Evolutionary conservation across 2,888 invertebrate genomes (phyloP).

Genomic region (Smittia sp.): DNA sequence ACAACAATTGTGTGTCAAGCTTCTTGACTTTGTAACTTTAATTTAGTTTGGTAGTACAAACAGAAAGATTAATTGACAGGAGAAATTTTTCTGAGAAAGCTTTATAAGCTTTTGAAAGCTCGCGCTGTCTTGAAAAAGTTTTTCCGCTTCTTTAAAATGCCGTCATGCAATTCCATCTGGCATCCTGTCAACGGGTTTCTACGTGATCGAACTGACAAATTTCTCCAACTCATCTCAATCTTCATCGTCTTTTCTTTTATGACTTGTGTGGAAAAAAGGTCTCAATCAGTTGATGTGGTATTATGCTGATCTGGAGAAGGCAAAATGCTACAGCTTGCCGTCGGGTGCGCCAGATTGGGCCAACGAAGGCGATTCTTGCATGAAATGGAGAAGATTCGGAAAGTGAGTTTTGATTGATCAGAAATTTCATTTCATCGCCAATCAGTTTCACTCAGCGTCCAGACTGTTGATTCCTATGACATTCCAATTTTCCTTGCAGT

Average conservation of each 20-base stretch:
- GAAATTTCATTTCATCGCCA: slow-evolving; percentile 8
- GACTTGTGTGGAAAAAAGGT: slow-evolving; percentile 55
- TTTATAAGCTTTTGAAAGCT: too few species aligned
- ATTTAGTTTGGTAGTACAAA: too few species aligned
- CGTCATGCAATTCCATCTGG: too few species aligned
- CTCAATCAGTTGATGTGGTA: slow-evolving; percentile 93
- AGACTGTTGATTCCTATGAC: background rate
- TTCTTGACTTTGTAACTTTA: too few species aligned
- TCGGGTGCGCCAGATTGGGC: slow-evolving; percentile 75
- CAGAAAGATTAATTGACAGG: too few species aligned
- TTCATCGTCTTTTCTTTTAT: too few species aligned
- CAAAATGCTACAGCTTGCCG: slow-evolving; percentile 71
- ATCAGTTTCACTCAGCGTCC: slow-evolving; percentile 14
- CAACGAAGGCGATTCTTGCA: slow-evolving; percentile 71
- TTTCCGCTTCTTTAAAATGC: too few species aligned
- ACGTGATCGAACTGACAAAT: slow-evolving; percentile 1
- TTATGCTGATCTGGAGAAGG: slow-evolving; percentile 79
- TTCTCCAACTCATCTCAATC: too few species aligned
- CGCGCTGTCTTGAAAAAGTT: too few species aligned
- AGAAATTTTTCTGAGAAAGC: too few species aligned
- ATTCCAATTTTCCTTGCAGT: slow-evolving; percentile 54
- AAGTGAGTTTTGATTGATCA: slow-evolving; percentile 60
- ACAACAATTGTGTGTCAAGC: too few species aligned
- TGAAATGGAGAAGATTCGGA: slow-evolving; percentile 82
- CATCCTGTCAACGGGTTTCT: too few species aligned